These are phyloP conservation scores for Morinoia aosen DNA, from an alignment of 2,888 invertebrate species.

Conservation along the genomic window DNA sequence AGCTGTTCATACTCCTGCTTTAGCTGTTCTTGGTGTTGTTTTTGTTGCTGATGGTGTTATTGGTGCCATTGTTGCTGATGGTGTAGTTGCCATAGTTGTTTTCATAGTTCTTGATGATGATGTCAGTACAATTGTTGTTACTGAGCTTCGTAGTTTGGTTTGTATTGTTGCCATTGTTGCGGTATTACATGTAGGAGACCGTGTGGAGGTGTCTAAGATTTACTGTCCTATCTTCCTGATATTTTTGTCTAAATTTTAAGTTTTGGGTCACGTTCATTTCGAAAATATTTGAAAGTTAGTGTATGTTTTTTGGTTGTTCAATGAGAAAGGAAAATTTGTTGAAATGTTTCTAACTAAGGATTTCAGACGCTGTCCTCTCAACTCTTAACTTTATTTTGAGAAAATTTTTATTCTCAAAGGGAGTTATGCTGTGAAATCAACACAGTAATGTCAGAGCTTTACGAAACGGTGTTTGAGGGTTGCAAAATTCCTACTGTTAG, in stretches of 20 bases:
- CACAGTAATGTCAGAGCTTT: not conserved
- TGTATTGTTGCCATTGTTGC: not conserved
- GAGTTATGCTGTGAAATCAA: not conserved
- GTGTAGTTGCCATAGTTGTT: not conserved
- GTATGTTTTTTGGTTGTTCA: not conserved
- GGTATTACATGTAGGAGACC: not conserved
- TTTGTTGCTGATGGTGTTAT: not conserved
- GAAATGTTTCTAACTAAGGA: not conserved
- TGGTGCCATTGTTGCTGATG: not conserved
- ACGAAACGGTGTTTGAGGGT: not conserved
- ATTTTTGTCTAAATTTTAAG: not conserved
- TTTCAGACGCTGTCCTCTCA: not conserved
- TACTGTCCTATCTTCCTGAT: not conserved
- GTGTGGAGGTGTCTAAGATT: not conserved
- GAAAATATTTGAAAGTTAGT: not conserved
- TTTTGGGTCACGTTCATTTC: too few relatives aligned
- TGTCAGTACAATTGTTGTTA: not conserved
- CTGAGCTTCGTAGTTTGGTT: not conserved
- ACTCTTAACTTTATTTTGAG: not conserved
- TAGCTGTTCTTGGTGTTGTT: too few relatives aligned
- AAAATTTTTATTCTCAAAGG: not conserved
- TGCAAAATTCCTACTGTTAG: not conserved
- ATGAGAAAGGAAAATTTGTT: not conserved
- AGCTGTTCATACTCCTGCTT: too few relatives aligned
- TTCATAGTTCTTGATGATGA: not conserved